Evolutionary conservation across 2,888 invertebrate genomes (phyloP).

Genomic region (Dryomyza anilis): DNA sequence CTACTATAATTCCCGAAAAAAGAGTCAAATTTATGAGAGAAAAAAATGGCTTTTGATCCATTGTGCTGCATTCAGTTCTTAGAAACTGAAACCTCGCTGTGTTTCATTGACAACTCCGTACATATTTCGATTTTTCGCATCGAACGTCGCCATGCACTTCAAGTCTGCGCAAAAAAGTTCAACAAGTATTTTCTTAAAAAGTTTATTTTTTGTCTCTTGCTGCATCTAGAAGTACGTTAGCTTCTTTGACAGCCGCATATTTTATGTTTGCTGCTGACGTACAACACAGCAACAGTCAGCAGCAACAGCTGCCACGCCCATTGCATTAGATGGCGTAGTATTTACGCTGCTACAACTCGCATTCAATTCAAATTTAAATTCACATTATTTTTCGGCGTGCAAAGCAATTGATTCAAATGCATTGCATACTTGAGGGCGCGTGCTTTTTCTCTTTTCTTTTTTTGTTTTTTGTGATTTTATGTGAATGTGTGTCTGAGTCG

Average conservation of each 20-base stretch:
- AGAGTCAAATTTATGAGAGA: too few species aligned
- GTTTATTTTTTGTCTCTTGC: not conserved
- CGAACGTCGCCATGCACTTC: not conserved
- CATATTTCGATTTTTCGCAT: too few species aligned
- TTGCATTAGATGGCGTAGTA: too few species aligned
- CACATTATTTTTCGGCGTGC: not conserved
- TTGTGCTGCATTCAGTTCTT: too few species aligned
- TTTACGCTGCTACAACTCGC: not conserved
- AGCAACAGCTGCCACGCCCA: too few species aligned
- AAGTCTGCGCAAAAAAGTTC: not conserved
- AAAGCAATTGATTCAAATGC: not conserved
- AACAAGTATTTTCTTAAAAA: conserved; percentile 10
- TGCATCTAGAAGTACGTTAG: not conserved
- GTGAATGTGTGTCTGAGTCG: not conserved
- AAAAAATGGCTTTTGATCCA: too few species aligned
- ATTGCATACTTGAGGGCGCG: not conserved
- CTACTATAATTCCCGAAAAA: too few species aligned
- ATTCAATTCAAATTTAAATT: not conserved
- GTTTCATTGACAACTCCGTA: too few species aligned
- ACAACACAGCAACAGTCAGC: too few species aligned
- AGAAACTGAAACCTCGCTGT: too few species aligned
- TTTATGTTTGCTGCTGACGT: not conserved
- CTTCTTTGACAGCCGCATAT: not conserved
- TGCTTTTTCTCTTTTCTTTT: too few species aligned
- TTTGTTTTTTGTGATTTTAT: not conserved